These are phyloP conservation scores for Parazoanthus atlanticus DNA, from an alignment of 92 coral and sea anemone genomes.

Conservation along the genomic window DNA sequence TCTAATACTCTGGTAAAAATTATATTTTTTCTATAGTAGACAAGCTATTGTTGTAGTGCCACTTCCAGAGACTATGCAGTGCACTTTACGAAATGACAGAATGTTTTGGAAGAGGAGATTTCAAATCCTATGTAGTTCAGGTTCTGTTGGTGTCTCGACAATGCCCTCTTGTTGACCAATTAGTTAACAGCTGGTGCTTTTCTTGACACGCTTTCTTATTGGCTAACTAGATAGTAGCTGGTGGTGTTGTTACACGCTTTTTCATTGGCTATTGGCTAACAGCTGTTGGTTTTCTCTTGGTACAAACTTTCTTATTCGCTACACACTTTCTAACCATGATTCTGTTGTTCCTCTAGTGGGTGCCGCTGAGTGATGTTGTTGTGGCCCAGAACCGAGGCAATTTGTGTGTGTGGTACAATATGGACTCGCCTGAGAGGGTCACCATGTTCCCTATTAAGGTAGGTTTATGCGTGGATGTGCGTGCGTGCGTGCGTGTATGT, in stretches of 20 bases:
- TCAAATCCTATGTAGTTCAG: not conserved
- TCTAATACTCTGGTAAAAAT: too few species aligned
- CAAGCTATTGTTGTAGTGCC: too few species aligned
- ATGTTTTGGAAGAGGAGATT: not conserved
- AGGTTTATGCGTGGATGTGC: not conserved
- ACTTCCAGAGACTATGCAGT: too few species aligned
- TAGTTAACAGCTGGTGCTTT: not conserved
- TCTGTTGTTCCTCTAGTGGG: slow-evolving; percentile 74
- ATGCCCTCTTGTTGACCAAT: not conserved
- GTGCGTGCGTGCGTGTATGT: not conserved
- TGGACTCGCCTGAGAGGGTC: slow-evolving; percentile 96
- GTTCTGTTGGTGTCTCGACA: too few species aligned
- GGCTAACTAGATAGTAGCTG: not conserved
- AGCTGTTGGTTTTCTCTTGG: too few species aligned
- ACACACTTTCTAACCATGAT: not conserved
- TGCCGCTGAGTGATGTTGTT: slow-evolving; percentile 96
- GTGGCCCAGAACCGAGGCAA: slow-evolving; percentile 99
- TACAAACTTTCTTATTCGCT: too few species aligned
- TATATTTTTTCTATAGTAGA: too few species aligned
- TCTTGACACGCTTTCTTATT: not conserved
- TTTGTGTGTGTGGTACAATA: slow-evolving; percentile 98
- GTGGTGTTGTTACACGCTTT: too few species aligned
- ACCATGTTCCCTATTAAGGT: slow-evolving; percentile 99
- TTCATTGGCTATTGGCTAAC: too few species aligned
- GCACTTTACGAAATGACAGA: too few species aligned